Conservation (phyloP, 64 coral and sea anemone species). For the Acropora tenuis region DNA sequence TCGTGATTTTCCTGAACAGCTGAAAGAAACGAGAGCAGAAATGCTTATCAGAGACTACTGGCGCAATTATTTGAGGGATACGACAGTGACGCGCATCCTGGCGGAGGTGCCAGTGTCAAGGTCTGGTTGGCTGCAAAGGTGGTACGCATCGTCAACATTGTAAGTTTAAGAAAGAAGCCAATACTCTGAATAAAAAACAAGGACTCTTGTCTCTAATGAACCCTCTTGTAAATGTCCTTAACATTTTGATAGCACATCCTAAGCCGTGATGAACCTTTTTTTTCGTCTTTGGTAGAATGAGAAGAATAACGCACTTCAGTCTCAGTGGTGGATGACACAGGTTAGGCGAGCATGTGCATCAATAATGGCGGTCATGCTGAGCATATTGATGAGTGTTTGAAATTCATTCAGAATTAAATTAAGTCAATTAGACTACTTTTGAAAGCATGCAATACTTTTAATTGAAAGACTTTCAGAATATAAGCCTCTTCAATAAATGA, state of each 20-base stretch:
- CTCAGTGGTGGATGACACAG: constrained; percentile 90
- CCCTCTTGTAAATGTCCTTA: neutral
- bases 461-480: too few species aligned
- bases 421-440: too few species aligned
- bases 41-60: constrained; percentile 58
- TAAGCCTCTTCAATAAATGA: too few species aligned
- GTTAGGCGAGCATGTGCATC: constrained; percentile 2
- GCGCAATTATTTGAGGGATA: constrained; percentile 53
- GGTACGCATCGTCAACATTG: constrained; percentile 77
- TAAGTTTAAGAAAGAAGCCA: constrained; percentile 12
- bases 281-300: constrained; percentile 26
- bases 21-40: neutral
- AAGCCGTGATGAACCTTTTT: neutral
- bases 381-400: too few species aligned
- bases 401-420: too few species aligned
- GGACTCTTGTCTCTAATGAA: neutral
- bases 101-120: constrained; percentile 54
- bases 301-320: constrained; percentile 54
- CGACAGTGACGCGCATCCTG: constrained; percentile 77
- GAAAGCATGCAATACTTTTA: too few species aligned
- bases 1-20: neutral
- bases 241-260: neutral
- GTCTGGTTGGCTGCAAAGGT: constrained; percentile 84
- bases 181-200: neutral
- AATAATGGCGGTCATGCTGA: neutral